Evolutionary conservation across 2,113 vertebrate genomes (phyloP).

Genomic region (Sphyrna mokarran): DNA sequence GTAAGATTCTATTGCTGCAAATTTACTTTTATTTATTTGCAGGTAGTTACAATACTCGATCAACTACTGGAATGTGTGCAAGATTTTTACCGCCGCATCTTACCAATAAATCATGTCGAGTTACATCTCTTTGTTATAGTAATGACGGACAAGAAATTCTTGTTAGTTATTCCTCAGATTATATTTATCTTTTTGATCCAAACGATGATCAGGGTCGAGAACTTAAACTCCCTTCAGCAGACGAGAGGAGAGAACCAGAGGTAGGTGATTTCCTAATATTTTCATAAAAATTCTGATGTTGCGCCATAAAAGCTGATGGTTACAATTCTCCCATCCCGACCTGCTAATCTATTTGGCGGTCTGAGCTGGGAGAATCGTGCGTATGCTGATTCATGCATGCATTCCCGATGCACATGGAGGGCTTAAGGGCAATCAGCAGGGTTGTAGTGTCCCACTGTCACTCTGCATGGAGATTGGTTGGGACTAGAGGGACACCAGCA

Average conservation of each 20-base stretch:
- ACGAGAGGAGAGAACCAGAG: constrained; percentile 79
- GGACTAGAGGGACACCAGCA: too few species aligned
- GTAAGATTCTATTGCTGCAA: constrained; percentile 35
- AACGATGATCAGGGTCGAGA: constrained; percentile 90
- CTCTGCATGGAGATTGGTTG: too few species aligned
- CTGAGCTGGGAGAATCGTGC: too few species aligned
- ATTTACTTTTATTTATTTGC: constrained; percentile 1
- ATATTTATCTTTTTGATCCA: constrained; percentile 94
- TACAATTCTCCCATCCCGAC: too few species aligned
- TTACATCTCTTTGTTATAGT: constrained; percentile 94
- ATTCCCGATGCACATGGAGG: too few species aligned
- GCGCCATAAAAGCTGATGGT: not conserved
- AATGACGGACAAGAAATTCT: constrained; percentile 92
- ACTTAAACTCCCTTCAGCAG: constrained; percentile 84
- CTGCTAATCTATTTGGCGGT: too few species aligned
- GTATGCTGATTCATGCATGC: too few species aligned
- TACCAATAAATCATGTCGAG: constrained; percentile 89
- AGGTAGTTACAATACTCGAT: constrained; percentile 90
- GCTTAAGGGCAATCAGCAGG: too few species aligned
- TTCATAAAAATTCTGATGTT: too few species aligned
- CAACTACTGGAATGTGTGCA: constrained; percentile 89
- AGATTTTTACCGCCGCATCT: constrained; percentile 90
- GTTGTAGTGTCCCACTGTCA: too few species aligned
- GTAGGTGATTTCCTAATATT: constrained; percentile 52
- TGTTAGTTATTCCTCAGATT: constrained; percentile 97